phyloP scores from a whole-genome alignment of 1,140 invertebrate genomes.

The Anthonomus grandis region DNA sequence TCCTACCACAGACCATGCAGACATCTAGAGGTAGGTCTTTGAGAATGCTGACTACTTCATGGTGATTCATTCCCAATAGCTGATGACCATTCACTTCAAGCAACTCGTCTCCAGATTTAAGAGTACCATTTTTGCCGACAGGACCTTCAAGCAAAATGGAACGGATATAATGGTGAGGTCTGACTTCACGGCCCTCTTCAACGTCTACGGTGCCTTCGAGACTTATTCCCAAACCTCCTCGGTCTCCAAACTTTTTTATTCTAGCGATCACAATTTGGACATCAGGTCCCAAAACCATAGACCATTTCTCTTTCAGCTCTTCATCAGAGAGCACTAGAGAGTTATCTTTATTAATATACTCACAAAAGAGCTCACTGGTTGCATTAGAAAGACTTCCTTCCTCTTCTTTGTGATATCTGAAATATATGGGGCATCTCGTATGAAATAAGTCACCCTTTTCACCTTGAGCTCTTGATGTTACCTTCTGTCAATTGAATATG shows the following conservation, averaged over 20 bases:
- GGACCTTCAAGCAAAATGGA: conserved; percentile 92
- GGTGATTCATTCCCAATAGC: conserved; percentile 93
- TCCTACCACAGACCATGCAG: conserved; percentile 87
- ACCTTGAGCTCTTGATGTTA: not conserved
- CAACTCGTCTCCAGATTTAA: conserved; percentile 87
- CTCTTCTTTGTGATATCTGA: conserved; percentile 45
- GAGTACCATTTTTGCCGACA: conserved; percentile 79
- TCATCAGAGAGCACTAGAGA: conserved; percentile 65
- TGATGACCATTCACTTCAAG: conserved; percentile 93
- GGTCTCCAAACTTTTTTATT: conserved; percentile 80
- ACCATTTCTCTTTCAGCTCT: conserved; percentile 80
- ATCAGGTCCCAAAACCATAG: conserved; percentile 74
- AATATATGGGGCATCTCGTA: conserved; percentile 27
- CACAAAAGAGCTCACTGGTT: conserved; percentile 24
- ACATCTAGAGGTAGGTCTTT: conserved; percentile 93
- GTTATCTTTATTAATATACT: conserved; percentile 26
- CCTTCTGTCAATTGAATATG: not conserved
- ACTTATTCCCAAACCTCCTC: conserved; percentile 90
- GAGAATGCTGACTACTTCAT: conserved; percentile 91
- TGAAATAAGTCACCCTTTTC: conserved; percentile 9
- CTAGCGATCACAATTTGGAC: conserved; percentile 87
- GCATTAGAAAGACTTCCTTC: conserved; percentile 35
- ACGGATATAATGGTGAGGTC: conserved; percentile 91
- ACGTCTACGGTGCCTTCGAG: conserved; percentile 96
- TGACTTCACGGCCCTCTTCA: conserved; percentile 84